Conservation (phyloP, 2,113 vertebrate species). For the Psilopogon haemacephalus region DNA sequence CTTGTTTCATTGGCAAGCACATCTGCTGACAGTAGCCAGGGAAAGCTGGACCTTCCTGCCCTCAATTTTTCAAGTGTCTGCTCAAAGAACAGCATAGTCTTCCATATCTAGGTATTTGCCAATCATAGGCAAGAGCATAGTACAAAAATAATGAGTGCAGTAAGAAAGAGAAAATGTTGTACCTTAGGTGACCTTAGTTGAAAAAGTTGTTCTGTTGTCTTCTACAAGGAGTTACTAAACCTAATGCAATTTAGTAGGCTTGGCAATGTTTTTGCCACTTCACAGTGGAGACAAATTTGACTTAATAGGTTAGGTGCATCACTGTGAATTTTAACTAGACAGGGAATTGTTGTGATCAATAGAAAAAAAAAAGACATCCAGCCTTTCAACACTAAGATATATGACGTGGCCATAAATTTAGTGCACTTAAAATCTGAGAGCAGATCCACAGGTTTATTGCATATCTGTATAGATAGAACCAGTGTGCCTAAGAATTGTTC, state of each 20-base stretch:
- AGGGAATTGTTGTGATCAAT: background rate
- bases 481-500: background rate
- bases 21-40: background rate
- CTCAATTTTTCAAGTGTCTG: background rate
- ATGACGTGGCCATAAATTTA: background rate
- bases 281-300: background rate
- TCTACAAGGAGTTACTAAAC: background rate
- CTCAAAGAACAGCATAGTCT: background rate
- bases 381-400: background rate
- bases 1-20: background rate
- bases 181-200: background rate
- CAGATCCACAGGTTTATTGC: background rate
- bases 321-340: background rate
- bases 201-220: background rate
- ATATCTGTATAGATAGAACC: background rate
- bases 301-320: background rate
- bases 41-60: background rate
- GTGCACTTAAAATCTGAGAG: background rate
- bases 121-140: background rate
- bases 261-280: background rate
- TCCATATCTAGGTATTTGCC: background rate
- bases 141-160: background rate
- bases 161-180: background rate
- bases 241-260: background rate
- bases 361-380: conserved; percentile 8